Conservation (phyloP, 2,797 vertebrate species). For the Rhabdomys pumilio region DNA sequence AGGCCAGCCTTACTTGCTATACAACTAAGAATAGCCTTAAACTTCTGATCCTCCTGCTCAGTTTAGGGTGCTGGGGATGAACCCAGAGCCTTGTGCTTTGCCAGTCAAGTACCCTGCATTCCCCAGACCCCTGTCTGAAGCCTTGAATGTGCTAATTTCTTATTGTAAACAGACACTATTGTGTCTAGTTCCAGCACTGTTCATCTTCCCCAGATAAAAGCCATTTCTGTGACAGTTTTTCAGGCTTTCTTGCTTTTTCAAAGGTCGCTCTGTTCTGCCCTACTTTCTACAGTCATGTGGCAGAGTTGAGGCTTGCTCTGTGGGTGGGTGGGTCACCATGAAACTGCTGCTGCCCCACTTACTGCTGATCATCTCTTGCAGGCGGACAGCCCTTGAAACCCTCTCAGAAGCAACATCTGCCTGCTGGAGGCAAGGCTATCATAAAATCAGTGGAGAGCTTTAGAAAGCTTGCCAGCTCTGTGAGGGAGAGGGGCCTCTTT, state of each 20-base stretch:
- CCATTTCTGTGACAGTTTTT: conserved; percentile 65
- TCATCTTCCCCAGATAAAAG: conserved; percentile 74
- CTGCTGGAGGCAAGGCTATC: neutral
- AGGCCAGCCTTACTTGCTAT: neutral
- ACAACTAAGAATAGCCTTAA: neutral
- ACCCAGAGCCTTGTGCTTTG: neutral
- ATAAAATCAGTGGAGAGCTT: neutral
- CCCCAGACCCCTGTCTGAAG: neutral
- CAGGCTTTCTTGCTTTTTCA: conserved; percentile 75
- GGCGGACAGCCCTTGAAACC: conserved; percentile 59
- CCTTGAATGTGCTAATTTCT: conserved; percentile 7
- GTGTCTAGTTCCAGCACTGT: conserved; percentile 15
- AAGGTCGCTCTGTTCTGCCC: conserved; percentile 83
- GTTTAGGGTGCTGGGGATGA: neutral
- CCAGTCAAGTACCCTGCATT: neutral
- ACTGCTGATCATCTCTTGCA: neutral
- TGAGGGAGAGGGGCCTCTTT: neutral
- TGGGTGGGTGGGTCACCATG: conserved; percentile 59
- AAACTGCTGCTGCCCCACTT: neutral
- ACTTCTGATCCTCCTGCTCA: neutral
- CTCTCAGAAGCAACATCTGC: neutral
- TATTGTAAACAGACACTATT: neutral
- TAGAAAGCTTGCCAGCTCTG: neutral
- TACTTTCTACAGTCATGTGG: conserved; percentile 64
- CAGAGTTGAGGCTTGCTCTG: conserved; percentile 54